Percentiles rank a stretch among this genome's conserved stretches.
Evolutionary conservation across 1,140 invertebrate genomes (phyloP).

Genomic region (Berghia stephanieae): DNA sequence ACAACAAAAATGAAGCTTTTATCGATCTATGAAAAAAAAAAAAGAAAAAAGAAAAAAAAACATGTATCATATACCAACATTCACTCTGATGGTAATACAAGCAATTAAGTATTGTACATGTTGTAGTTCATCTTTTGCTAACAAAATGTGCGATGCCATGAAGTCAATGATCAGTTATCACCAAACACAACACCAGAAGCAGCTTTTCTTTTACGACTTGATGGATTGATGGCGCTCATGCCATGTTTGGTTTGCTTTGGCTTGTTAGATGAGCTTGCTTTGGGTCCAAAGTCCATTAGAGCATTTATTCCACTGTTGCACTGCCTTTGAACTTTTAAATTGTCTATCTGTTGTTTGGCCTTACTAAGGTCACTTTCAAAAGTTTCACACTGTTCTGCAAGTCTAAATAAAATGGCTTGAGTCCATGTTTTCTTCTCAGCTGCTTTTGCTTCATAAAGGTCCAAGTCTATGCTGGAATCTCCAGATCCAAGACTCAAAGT

Average conservation of each 20-base stretch:
- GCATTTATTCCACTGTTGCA: constrained; percentile 29
- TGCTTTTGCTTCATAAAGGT: constrained; percentile 58
- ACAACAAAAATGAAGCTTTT: too few relatives aligned
- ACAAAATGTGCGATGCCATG: too few relatives aligned
- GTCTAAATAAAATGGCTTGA: constrained; percentile 51
- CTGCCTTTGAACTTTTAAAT: constrained; percentile 44
- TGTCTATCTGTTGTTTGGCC: constrained; percentile 51
- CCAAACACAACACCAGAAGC: constrained; percentile 64
- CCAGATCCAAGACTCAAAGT: constrained; percentile 53
- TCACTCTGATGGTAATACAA: too few relatives aligned
- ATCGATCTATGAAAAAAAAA: too few relatives aligned
- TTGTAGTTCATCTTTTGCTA: too few relatives aligned
- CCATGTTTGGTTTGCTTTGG: constrained; percentile 54
- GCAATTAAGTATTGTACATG: too few relatives aligned
- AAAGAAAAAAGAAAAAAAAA: too few relatives aligned
- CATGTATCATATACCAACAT: too few relatives aligned
- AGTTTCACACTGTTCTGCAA: constrained; percentile 44
- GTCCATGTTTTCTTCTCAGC: constrained; percentile 56
- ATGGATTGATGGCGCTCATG: constrained; percentile 62
- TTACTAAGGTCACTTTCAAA: constrained; percentile 46
- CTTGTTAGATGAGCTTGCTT: constrained; percentile 47
- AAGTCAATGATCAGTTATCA: constrained; percentile 65
- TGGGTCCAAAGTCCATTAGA: constrained; percentile 50
- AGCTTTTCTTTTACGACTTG: constrained; percentile 58
- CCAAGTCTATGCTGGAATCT: constrained; percentile 39